Conservation (phyloP, 2,113 vertebrate genomes). For the Pongo pygmaeus region DNA sequence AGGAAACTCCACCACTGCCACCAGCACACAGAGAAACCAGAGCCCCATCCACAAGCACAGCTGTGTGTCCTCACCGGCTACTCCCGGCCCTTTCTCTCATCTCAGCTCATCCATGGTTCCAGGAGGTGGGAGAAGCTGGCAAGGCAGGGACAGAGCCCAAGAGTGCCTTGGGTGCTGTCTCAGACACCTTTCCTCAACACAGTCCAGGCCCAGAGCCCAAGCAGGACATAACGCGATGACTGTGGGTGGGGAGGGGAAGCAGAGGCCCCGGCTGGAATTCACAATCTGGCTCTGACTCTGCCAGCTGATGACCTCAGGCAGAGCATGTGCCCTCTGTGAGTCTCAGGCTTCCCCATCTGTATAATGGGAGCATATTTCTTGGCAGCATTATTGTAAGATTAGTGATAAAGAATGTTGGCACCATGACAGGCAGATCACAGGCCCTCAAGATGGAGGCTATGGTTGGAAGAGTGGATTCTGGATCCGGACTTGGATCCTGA, state of each 20-base stretch:
- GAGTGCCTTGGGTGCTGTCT: background rate
- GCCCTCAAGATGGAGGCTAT: background rate
- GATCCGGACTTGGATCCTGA: background rate
- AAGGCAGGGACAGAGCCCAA: background rate
- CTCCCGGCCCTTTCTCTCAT: background rate
- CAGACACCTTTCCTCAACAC: background rate
- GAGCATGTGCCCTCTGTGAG: background rate
- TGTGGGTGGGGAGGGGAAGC: accelerated
- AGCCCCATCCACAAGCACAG: background rate
- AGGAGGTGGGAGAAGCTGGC: background rate
- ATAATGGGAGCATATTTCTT: background rate
- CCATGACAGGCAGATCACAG: background rate
- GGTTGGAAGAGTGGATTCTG: background rate
- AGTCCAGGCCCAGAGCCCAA: background rate
- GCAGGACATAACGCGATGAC: background rate
- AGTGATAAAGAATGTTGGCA: background rate
- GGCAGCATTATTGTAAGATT: background rate
- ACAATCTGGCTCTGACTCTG: background rate
- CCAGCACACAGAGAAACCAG: background rate
- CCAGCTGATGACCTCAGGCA: background rate
- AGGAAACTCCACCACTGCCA: background rate
- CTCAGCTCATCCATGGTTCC: background rate
- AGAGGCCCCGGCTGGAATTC: background rate
- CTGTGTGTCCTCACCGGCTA: background rate
- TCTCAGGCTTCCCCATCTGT: background rate